Evolutionary conservation across 2,888 invertebrate species (phyloP).

Genomic region (Actias luna): DNA sequence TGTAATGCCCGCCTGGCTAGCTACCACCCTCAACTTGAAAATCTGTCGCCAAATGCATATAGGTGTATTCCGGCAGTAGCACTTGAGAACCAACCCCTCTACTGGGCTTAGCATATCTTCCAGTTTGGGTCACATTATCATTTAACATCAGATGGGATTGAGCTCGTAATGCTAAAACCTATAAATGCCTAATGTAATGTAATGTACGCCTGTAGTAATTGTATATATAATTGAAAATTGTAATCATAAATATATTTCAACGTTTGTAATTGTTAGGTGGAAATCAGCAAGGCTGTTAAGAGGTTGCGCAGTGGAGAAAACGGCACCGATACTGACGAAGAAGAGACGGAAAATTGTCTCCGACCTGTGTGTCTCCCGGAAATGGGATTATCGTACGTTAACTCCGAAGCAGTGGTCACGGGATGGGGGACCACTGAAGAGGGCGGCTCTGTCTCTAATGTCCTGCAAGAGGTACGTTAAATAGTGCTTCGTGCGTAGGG

Average conservation of each 20-base stretch:
- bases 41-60: too few species aligned
- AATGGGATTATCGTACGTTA: constrained; percentile 77
- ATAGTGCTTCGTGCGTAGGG: too few species aligned
- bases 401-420: constrained; percentile 83
- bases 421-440: constrained; percentile 91
- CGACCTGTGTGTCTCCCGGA: constrained; percentile 91
- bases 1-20: too few species aligned
- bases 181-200: too few species aligned
- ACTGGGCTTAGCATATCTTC: too few species aligned
- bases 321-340: constrained; percentile 33
- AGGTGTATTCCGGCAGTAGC: too few species aligned
- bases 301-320: constrained; percentile 35
- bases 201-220: background rate
- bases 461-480: constrained; percentile 86
- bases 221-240: background rate
- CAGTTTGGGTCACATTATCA: too few species aligned
- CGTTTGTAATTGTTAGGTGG: constrained; percentile 44
- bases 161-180: too few species aligned
- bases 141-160: too few species aligned
- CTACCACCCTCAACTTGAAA: too few species aligned
- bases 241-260: background rate
- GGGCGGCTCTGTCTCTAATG: constrained; percentile 85
- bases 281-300: constrained; percentile 65
- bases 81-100: too few species aligned
- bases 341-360: constrained; percentile 66